Base-by-base conservation (phyloP, 2,888 invertebrate species). In the Brachypalpus laphriformis region DNA sequence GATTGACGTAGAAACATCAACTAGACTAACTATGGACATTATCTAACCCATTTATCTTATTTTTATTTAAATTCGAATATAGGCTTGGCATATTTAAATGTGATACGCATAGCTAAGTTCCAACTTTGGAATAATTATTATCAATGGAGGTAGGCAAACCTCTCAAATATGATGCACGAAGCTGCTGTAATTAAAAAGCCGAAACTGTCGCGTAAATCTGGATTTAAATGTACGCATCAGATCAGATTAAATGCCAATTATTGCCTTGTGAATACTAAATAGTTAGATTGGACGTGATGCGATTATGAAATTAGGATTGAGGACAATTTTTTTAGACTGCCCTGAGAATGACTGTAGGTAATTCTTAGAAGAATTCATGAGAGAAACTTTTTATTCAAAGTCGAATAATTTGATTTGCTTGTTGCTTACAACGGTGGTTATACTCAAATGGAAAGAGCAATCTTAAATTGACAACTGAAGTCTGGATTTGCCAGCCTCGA, bases 241-340 rank as follows among this genome's bases (percentile, higher is more conserved):
- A 49, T 56, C 71, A 56, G 71, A 45, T 71, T 57, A 71, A 78
- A 28, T 37, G 28, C 18, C 63, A 63, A 71, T 70, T 63, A 56
- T 47, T 20, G n/a, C 37, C 40, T 0, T 20, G 7, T 65, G 78
- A 42, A 78, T 78, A 78, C 28, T 71, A 71, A 78, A 14, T 18
- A 45, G 54, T 11, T 28, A 68, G 47, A 54, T 31, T n/a, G 11
- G 5, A 76, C 77, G 77, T 78, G 77, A 45, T 61, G 31, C 3
- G 70, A 51, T 70, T 77, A 14, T 20, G 0, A 31, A 76, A 66
- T 47, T 31, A n/a, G 3, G 28, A 0, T 31, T 8, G 18, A 18
- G 18, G 8, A 31, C 9, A 8, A 4, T 18, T 25, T 59, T 14
- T 16, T 40, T 22, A 57, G n/a, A 42, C 57, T 34, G 14, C 37